Evolutionary conservation across 2,113 vertebrate genomes (phyloP).

Genomic region (Saccopteryx bilineata): DNA sequence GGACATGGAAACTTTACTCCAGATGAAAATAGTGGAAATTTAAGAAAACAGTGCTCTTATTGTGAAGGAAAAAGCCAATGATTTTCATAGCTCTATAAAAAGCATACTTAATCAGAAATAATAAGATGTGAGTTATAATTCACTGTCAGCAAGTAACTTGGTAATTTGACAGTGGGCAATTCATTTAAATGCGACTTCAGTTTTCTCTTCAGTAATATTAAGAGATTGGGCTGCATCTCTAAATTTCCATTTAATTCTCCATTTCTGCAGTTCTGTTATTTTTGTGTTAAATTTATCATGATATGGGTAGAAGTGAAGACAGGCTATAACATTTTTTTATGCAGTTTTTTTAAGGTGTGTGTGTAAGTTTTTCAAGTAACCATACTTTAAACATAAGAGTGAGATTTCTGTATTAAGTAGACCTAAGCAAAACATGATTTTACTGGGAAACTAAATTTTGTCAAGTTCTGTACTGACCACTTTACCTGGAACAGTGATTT

Average conservation of each 20-base stretch:
- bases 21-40: slow-evolving; percentile 36
- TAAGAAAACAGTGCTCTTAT: slow-evolving; percentile 44
- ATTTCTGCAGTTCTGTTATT: slow-evolving; percentile 9
- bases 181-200: not conserved
- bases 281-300: slow-evolving; percentile 46
- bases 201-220: not conserved
- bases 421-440: slow-evolving; percentile 70
- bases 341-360: slow-evolving; percentile 56
- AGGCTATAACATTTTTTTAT: slow-evolving; percentile 70
- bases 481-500: slow-evolving; percentile 71
- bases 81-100: slow-evolving; percentile 49
- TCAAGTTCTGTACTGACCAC: slow-evolving; percentile 63
- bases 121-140: not conserved
- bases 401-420: slow-evolving; percentile 39
- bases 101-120: slow-evolving; percentile 19
- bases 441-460: slow-evolving; percentile 47
- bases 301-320: slow-evolving; percentile 41
- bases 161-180: not conserved
- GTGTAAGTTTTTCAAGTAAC: slow-evolving; percentile 37
- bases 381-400: slow-evolving; percentile 24
- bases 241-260: slow-evolving; percentile 36
- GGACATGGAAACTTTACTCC: not conserved
- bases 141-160: not conserved
- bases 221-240: not conserved
- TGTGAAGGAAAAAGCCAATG: slow-evolving; percentile 17